Conservation (phyloP, 92 coral and sea anemone species). For the Anthopleura xanthogrammica region DNA sequence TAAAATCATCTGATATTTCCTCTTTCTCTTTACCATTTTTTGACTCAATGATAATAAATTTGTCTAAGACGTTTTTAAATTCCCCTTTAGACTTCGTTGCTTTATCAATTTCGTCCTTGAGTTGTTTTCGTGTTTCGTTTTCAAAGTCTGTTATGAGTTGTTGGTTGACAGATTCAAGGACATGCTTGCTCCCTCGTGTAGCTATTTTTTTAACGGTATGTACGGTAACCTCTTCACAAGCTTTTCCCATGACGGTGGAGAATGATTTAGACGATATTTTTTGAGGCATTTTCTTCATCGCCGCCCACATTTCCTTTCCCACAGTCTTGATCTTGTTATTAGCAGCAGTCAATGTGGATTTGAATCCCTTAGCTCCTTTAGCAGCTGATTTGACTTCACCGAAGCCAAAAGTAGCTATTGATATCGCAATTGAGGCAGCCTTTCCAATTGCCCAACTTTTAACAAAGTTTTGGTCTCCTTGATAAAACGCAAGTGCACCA, state of each 20-base stretch:
- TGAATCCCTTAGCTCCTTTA: not conserved
- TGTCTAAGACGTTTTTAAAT: not conserved
- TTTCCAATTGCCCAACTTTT: conserved; percentile 13
- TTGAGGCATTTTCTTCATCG: not conserved
- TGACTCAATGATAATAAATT: not conserved
- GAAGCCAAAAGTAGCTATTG: not conserved
- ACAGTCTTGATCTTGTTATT: not conserved
- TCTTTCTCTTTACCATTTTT: not conserved
- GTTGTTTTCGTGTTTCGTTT: not conserved
- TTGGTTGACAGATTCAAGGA: not conserved
- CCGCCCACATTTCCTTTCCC: not conserved
- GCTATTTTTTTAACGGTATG: not conserved
- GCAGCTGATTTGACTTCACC: not conserved
- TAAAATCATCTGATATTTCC: not conserved
- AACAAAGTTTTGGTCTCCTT: conserved; percentile 8
- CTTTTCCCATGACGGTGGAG: not conserved
- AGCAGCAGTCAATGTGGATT: not conserved
- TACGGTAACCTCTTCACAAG: not conserved
- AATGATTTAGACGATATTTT: not conserved
- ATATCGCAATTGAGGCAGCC: not conserved
- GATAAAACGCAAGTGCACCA: conserved; percentile 3
- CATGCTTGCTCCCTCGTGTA: not conserved
- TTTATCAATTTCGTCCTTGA: not conserved
- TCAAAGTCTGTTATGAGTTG: not conserved
- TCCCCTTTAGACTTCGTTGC: not conserved